These are phyloP conservation scores for Notothenia rossii DNA, from an alignment of 2,113 vertebrate species.

Conservation along the genomic window DNA sequence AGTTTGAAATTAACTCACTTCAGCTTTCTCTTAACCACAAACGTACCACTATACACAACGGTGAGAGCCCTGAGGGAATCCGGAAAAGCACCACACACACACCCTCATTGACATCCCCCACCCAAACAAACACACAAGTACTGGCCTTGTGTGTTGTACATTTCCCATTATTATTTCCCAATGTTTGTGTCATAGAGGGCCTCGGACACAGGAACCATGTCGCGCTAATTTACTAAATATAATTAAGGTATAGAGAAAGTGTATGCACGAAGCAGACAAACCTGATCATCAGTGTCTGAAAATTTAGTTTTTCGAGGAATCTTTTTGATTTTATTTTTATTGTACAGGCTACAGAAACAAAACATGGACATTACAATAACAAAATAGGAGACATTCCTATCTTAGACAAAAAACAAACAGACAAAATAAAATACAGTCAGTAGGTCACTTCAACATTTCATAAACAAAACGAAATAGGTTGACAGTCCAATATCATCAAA, in stretches of 20 bases:
- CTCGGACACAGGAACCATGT: not conserved
- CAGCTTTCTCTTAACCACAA: conserved; percentile 52
- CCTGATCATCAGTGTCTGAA: no score
- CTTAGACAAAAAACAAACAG: no score
- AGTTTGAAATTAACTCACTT: conserved; percentile 47
- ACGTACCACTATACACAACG: not conserved
- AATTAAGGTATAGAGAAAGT: not conserved
- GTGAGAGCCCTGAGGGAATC: conserved; percentile 26
- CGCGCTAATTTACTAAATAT: not conserved
- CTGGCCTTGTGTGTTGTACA: not conserved
- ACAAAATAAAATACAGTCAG: no score
- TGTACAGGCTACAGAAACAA: no score
- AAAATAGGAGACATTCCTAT: no score
- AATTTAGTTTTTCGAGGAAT: no score
- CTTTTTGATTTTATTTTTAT: no score
- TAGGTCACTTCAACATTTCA: no score
- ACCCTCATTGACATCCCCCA: not conserved
- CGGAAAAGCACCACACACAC: conserved; percentile 37
- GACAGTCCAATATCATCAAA: no score
- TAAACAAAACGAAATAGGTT: no score
- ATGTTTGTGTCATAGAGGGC: not conserved
- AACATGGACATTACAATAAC: no score
- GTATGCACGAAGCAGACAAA: no score
- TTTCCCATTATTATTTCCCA: conserved; percentile 3
- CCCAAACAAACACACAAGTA: conserved; percentile 1